Percentiles rank a stretch among this genome's conserved stretches.
These are phyloP conservation scores for Drosophila quinaria DNA, from an alignment of 2,888 invertebrate species.

Conservation along the genomic window DNA sequence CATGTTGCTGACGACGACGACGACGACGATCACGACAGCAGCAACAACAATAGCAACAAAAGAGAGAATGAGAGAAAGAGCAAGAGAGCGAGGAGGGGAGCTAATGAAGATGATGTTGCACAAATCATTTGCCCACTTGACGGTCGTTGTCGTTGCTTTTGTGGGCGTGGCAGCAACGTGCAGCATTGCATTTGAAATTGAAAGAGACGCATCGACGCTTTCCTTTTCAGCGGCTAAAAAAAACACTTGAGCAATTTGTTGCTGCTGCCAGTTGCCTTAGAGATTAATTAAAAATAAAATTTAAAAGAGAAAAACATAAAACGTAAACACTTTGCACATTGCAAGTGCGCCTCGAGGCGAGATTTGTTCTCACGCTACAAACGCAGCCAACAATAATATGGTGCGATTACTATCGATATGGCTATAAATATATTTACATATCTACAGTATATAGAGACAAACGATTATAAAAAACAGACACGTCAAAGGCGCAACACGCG, in stretches of 20 bases:
- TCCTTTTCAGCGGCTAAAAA: slow-evolving; percentile 59
- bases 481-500: slow-evolving; percentile 65
- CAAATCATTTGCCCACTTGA: slow-evolving; percentile 48
- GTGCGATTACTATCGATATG: slow-evolving; percentile 11
- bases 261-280: slow-evolving; percentile 40
- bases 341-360: slow-evolving; percentile 39
- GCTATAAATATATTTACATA: slow-evolving; percentile 12
- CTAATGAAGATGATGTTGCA: slow-evolving; percentile 80
- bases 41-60: slow-evolving; percentile 5
- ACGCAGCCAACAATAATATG: slow-evolving; percentile 17
- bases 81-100: not conserved
- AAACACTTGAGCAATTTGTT: slow-evolving; percentile 42
- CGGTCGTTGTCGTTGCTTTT: slow-evolving; percentile 54
- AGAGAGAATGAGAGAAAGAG: slow-evolving; percentile 11
- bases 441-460: slow-evolving; percentile 1
- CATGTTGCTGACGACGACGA: slow-evolving; percentile 54
- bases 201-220: slow-evolving; percentile 64
- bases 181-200: slow-evolving; percentile 56
- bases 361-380: slow-evolving; percentile 70
- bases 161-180: slow-evolving; percentile 62
- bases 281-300: slow-evolving; percentile 42
- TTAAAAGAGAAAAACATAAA: slow-evolving; percentile 22
- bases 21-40: slow-evolving; percentile 24
- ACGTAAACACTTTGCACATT: slow-evolving; percentile 37
- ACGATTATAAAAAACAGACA: slow-evolving; percentile 54